Conservation (phyloP, 30 jellyfish, hydroid and myxozoan genomes). For the Rhopilema esculentum region DNA sequence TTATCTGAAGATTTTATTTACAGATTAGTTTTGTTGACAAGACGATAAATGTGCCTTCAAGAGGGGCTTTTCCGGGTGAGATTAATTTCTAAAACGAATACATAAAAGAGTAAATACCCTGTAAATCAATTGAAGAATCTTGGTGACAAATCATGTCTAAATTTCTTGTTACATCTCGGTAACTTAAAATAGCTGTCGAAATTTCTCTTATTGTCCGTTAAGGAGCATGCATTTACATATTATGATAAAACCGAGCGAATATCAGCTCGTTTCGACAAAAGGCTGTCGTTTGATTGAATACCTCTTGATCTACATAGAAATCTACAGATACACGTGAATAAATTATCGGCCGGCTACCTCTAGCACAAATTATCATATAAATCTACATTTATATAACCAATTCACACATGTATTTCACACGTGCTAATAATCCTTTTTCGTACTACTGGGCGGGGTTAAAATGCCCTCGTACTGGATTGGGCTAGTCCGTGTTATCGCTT, state of each 20-base stretch:
- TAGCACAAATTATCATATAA: background rate
- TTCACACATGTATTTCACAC: constrained; percentile 24
- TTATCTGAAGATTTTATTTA: too few species aligned
- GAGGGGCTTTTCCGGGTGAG: too few species aligned
- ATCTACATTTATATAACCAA: background rate
- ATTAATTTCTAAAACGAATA: too few species aligned
- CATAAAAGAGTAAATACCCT: too few species aligned
- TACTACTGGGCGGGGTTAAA: constrained; percentile 94
- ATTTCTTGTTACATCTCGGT: background rate
- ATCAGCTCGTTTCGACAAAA: background rate
- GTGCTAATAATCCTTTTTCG: constrained; percentile 79
- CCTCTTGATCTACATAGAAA: background rate
- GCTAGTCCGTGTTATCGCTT: constrained; percentile 69
- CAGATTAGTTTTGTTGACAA: too few species aligned
- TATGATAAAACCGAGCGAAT: background rate
- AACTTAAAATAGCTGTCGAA: background rate
- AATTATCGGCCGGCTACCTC: background rate
- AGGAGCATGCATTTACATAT: background rate
- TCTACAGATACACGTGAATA: background rate
- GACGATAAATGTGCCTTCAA: too few species aligned
- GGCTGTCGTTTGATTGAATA: background rate
- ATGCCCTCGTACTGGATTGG: constrained; percentile 91
- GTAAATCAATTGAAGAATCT: background rate
- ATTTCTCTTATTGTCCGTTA: background rate
- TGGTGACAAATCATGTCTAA: background rate